A percentile compares a stretch with the other conserved stretches of the same genome.
Conservation (phyloP, 2,888 invertebrate genomes). For the Drosophila koepferae region DNA sequence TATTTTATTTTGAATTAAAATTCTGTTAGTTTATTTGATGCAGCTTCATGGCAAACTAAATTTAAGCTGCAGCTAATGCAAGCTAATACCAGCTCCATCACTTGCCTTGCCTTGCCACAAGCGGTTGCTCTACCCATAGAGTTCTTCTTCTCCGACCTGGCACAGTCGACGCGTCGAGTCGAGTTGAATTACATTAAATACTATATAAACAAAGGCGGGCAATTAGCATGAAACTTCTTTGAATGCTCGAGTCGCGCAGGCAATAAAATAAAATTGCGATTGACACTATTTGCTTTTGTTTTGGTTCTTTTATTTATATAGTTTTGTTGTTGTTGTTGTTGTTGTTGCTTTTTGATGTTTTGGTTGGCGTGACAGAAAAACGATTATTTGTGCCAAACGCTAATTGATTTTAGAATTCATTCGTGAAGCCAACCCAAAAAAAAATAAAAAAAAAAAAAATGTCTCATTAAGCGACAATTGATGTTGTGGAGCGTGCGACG, state of each 20-base stretch:
- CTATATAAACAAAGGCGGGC: conserved; percentile 42
- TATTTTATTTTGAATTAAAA: too few species aligned
- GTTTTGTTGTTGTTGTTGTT: not conserved
- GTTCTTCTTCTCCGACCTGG: not conserved
- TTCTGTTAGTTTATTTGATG: too few species aligned
- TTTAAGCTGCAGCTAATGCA: too few species aligned
- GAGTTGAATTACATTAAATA: conserved; percentile 14
- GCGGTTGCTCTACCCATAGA: not conserved
- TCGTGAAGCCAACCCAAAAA: conserved; percentile 52
- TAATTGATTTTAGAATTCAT: conserved; percentile 84
- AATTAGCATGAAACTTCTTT: conserved; percentile 44
- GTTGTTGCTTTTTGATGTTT: conserved; percentile 48
- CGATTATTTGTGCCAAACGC: conserved; percentile 82
- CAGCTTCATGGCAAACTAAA: too few species aligned
- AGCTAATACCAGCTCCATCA: too few species aligned
- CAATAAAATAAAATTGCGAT: conserved; percentile 39
- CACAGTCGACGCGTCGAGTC: not conserved
- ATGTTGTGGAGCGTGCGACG: conserved; percentile 71
- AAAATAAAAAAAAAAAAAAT: conserved; percentile 14
- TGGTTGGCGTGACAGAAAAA: conserved; percentile 80
- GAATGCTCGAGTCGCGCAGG: conserved; percentile 21
- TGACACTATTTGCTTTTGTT: conserved; percentile 31
- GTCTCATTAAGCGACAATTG: conserved; percentile 84
- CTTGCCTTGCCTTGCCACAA: not conserved
- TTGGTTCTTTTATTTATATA: conserved; percentile 17